A percentile compares a stretch with the other conserved stretches of the same genome.
phyloP scores from a whole-genome alignment of 2,888 invertebrate species.

The Drosophila incognita region DNA sequence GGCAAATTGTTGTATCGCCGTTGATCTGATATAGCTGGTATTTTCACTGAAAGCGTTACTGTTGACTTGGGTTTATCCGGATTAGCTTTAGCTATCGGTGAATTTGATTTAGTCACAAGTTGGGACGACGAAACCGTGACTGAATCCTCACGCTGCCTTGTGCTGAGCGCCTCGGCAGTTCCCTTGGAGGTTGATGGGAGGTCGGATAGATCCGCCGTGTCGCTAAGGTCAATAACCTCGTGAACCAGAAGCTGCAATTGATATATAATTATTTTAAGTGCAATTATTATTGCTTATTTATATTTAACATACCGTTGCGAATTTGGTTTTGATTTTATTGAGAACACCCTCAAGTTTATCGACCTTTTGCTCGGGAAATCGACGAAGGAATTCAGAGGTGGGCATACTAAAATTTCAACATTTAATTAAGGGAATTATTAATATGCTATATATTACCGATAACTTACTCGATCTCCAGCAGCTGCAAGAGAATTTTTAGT shows the following conservation, averaged over 20 bases:
- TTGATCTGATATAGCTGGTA: too few species aligned
- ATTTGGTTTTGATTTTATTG: constrained; percentile 26
- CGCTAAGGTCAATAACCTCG: constrained; percentile 26
- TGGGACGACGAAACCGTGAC: neutral
- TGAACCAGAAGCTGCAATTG: constrained; percentile 24
- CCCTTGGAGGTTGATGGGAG: neutral
- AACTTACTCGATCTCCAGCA: constrained; percentile 69
- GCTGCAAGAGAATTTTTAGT: constrained; percentile 69
- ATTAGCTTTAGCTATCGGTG: neutral
- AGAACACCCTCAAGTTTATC: constrained; percentile 41
- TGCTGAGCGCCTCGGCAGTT: neutral
- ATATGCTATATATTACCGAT: neutral
- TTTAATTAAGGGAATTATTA: neutral
- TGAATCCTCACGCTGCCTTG: neutral
- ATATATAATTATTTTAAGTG: neutral
- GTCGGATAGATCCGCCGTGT: neutral
- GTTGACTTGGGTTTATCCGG: neutral
- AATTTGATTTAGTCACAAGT: constrained; percentile 3
- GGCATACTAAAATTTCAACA: constrained; percentile 15
- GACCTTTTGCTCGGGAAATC: constrained; percentile 12
- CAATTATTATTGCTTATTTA: neutral
- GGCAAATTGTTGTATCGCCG: constrained; percentile 6
- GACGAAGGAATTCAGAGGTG: constrained; percentile 3
- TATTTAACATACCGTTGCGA: constrained; percentile 28
- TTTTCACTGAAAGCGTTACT: neutral